These are phyloP conservation scores for Phalacrocorax pelagicus DNA, from an alignment of 2,113 vertebrate genomes.

Conservation along the genomic window DNA sequence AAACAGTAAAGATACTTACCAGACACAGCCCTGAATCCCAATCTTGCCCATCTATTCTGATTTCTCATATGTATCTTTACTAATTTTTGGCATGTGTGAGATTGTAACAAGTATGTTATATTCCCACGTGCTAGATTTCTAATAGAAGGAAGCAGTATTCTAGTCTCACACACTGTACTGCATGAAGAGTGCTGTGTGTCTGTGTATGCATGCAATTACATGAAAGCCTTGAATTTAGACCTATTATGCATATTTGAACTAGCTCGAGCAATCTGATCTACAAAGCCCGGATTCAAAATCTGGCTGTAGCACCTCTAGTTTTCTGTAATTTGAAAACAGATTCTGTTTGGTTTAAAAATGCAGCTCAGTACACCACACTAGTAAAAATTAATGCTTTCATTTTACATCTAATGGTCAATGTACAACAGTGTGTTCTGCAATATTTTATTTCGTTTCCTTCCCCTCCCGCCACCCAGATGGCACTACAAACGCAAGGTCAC, in stretches of 20 bases:
- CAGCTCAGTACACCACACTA: background rate
- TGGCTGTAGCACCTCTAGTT: background rate
- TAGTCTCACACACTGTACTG: background rate
- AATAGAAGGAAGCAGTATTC: background rate
- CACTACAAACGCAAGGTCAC: background rate
- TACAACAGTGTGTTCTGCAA: background rate
- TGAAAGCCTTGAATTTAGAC: background rate
- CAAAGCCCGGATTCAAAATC: background rate
- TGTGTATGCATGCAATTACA: background rate
- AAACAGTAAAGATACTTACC: background rate
- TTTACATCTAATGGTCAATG: background rate
- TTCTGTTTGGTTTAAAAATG: conserved; percentile 6
- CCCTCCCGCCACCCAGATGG: background rate
- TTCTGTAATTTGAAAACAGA: background rate
- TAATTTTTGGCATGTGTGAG: background rate
- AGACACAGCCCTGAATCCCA: background rate
- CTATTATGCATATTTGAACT: background rate
- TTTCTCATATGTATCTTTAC: background rate
- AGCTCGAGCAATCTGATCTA: background rate
- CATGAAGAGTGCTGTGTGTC: background rate
- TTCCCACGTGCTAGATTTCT: background rate
- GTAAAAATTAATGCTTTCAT: background rate
- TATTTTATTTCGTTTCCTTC: background rate
- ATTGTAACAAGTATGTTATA: background rate
- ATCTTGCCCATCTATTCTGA: background rate